These are phyloP conservation scores for Chloropsis cyanopogon DNA, from an alignment of 2,113 vertebrate species.

Conservation along the genomic window DNA sequence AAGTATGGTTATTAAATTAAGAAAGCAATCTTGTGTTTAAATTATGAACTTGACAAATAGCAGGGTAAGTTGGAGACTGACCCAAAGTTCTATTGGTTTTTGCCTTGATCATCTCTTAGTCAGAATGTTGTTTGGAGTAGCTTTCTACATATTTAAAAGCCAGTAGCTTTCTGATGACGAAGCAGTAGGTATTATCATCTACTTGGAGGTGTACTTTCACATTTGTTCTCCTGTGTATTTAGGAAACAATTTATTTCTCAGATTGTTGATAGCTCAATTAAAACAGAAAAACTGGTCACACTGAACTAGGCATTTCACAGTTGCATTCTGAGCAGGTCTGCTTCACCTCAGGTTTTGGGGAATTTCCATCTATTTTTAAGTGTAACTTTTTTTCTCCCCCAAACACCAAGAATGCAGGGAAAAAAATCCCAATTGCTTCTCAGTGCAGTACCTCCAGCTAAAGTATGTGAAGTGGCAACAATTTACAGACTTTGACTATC, in stretches of 20 bases:
- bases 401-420: not conserved
- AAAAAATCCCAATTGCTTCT: not conserved
- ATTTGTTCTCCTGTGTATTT: not conserved
- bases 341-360: not conserved
- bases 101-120: conserved; percentile 10
- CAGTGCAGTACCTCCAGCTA: not conserved
- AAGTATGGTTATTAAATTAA: not conserved
- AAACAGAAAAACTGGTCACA: not conserved
- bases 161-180: not conserved
- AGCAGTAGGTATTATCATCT: not conserved
- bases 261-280: not conserved
- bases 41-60: not conserved
- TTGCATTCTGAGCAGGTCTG: not conserved
- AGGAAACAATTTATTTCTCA: not conserved
- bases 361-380: not conserved
- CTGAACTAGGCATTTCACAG: not conserved
- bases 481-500: not conserved
- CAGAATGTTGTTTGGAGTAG: not conserved
- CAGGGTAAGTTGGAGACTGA: not conserved
- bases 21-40: not conserved
- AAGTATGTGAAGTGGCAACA: not conserved
- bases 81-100: not conserved
- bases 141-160: not conserved
- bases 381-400: not conserved
- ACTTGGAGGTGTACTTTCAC: not conserved